These are phyloP conservation scores for Girardinus metallicus DNA, from an alignment of 2,797 vertebrate genomes.

Conservation along the genomic window DNA sequence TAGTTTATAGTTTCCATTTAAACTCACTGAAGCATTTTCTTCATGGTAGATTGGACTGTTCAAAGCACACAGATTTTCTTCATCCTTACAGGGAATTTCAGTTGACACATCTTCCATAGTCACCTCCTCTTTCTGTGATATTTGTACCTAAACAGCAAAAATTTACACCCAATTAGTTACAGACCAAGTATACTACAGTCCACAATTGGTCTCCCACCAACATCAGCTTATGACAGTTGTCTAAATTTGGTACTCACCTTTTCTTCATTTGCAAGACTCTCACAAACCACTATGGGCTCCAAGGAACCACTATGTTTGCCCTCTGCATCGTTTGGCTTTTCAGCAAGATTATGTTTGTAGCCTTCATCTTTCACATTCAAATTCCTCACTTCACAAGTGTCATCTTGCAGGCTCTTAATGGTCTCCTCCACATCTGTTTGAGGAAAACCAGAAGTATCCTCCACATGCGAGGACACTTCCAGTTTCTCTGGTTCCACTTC, in stretches of 20 bases:
- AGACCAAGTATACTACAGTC: background rate
- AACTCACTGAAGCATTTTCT: background rate
- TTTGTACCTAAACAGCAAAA: conserved; percentile 1
- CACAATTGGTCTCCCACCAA: background rate
- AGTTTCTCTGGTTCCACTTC: conserved; percentile 2
- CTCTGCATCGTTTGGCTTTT: conserved; percentile 7
- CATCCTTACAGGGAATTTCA: conserved; percentile 2
- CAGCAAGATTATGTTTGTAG: background rate
- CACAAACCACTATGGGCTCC: conserved; percentile 1
- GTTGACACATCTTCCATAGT: background rate
- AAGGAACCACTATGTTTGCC: conserved; percentile 2
- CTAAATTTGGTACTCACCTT: conserved; percentile 32
- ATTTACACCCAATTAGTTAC: background rate
- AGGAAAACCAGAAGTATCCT: background rate
- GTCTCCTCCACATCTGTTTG: conserved; percentile 11
- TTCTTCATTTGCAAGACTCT: conserved; percentile 9
- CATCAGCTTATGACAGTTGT: background rate
- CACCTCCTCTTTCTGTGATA: background rate
- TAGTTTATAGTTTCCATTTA: conserved; percentile 2
- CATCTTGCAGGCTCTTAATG: background rate
- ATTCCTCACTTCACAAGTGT: background rate
- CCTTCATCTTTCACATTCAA: background rate
- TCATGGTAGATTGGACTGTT: background rate
- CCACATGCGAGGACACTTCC: background rate
- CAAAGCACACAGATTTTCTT: conserved; percentile 4